Evolutionary conservation across 2,113 vertebrate species (phyloP).

Genomic region (Phalacrocorax carbo): DNA sequence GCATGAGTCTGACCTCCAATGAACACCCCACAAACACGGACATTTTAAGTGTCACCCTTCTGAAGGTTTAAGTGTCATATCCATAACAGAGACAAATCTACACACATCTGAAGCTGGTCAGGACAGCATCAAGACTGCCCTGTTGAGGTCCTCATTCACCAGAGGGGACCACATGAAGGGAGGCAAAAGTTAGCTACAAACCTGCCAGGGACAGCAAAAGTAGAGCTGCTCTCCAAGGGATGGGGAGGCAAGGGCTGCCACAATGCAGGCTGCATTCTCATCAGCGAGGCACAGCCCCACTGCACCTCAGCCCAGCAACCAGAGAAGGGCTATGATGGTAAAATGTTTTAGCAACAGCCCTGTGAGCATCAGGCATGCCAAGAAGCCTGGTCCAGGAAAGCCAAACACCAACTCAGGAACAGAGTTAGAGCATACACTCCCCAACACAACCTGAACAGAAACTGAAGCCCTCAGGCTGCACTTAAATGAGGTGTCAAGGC

Average conservation of each 20-base stretch:
- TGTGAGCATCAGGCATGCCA: not conserved
- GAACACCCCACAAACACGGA: not conserved
- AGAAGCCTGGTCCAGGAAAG: not conserved
- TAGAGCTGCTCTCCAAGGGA: not conserved
- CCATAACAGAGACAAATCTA: not conserved
- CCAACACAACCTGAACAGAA: fast-evolving
- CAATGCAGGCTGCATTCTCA: not conserved
- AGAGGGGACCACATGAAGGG: not conserved
- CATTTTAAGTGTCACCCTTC: not conserved
- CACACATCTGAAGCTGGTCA: not conserved
- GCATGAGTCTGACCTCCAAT: not conserved
- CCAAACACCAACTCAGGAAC: not conserved
- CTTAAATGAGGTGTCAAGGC: not conserved
- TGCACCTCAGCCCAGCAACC: not conserved
- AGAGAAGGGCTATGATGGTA: not conserved
- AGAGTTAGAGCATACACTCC: fast-evolving
- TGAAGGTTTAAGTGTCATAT: not conserved
- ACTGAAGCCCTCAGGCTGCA: fast-evolving
- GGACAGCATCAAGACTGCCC: not conserved
- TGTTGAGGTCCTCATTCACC: not conserved
- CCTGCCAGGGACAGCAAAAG: not conserved
- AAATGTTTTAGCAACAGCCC: not conserved
- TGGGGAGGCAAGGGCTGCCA: not conserved
- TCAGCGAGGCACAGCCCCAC: not conserved
- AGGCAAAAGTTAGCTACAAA: not conserved